phyloP scores from a whole-genome alignment of 2,888 invertebrate genomes.

The Diploptera punctata region DNA sequence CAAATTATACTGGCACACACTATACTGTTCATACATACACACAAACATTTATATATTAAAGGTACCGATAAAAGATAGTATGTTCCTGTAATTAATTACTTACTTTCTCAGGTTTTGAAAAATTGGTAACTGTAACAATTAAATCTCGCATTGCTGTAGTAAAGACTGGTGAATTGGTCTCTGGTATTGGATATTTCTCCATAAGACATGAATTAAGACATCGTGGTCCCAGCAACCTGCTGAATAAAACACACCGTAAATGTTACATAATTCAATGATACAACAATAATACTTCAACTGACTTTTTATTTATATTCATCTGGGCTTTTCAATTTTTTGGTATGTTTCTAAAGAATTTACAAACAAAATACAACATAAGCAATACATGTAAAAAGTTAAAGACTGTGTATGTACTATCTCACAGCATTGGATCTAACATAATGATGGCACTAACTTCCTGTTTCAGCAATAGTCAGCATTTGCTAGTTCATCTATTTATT shows the following conservation, averaged over 20 bases:
- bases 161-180: conserved; percentile 76
- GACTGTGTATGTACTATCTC: too few relatives aligned
- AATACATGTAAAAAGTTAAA: too few relatives aligned
- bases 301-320: neutral
- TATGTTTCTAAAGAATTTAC: neutral
- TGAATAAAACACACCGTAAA: conserved; percentile 48
- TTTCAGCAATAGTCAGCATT: too few relatives aligned
- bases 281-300: neutral
- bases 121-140: conserved; percentile 68
- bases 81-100: conserved; percentile 15
- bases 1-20: too few relatives aligned
- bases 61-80: too few relatives aligned
- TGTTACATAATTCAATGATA: neutral
- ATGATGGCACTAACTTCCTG: too few relatives aligned
- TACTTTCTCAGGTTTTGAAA: conserved; percentile 59
- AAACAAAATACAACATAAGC: too few relatives aligned
- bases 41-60: too few relatives aligned
- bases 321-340: neutral
- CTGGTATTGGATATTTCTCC: conserved; percentile 75
- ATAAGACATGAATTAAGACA: conserved; percentile 78
- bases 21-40: too few relatives aligned
- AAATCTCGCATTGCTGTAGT: conserved; percentile 81
- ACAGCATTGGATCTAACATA: too few relatives aligned
- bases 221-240: conserved; percentile 82
- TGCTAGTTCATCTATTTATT: too few relatives aligned